Percentiles rank a stretch among this genome's conserved stretches.
Evolutionary conservation across 2,888 invertebrate species (phyloP).

Genomic region (Brachyptera putata): DNA sequence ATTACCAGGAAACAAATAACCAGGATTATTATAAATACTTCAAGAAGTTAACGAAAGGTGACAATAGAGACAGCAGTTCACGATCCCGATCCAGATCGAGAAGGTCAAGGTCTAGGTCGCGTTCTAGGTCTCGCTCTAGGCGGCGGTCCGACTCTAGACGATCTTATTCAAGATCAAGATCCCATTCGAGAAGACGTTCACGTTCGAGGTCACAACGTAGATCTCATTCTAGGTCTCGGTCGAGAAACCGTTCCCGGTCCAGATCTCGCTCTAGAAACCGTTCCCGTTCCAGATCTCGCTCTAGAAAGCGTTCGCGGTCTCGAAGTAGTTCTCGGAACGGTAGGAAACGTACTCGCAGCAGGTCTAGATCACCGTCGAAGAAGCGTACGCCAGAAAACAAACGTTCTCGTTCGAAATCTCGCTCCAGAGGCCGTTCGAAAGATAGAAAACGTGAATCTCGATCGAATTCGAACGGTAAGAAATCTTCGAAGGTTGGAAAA

Average conservation of each 20-base stretch:
- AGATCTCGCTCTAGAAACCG: constrained; percentile 39
- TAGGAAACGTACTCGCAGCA: constrained; percentile 34
- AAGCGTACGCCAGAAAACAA: constrained; percentile 21
- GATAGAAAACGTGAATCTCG: background rate
- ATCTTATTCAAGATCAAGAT: constrained; percentile 26
- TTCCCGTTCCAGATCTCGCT: constrained; percentile 30
- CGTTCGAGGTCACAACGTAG: no score
- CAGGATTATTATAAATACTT: constrained; percentile 56
- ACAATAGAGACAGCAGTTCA: constrained; percentile 44
- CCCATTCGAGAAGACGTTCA: constrained; percentile 38
- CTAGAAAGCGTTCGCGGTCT: constrained; percentile 16
- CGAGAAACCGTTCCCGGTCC: constrained; percentile 37
- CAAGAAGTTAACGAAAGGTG: constrained; percentile 55
- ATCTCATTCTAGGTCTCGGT: constrained; percentile 39
- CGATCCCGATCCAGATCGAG: constrained; percentile 32
- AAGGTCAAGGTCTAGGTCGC: constrained; percentile 40
- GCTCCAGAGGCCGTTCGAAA: constrained; percentile 21
- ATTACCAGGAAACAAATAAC: constrained; percentile 33
- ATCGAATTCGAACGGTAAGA: background rate
- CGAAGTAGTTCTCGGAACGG: constrained; percentile 31
- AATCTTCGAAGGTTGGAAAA: no score
- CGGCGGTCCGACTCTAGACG: constrained; percentile 44
- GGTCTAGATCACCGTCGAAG: constrained; percentile 40
- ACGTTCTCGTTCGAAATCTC: constrained; percentile 31
- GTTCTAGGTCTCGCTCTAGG: constrained; percentile 39